Base-by-base conservation (phyloP, 2,888 invertebrate species). In the Slavum lentiscoides region DNA sequence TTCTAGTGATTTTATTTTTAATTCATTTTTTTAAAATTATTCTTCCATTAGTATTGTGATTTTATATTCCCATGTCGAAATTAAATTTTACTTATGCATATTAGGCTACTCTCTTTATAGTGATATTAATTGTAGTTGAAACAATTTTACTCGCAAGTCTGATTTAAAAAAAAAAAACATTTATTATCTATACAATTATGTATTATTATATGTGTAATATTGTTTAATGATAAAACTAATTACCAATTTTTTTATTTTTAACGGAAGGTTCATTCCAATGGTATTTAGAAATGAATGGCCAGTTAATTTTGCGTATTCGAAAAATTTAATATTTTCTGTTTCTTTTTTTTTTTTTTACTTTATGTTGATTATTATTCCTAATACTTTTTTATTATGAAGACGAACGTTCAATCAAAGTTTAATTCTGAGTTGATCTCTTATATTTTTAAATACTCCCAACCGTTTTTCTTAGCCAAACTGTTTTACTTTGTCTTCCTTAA, bases 31-130 rank as follows among this genome's bases (percentile, higher is more conserved):
- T n/a, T n/a, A n/a, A n/a, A 23, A 39, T 7, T 59, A 30, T 74
- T 37, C 55, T 76, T 76, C 68, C 75, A 68, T 68, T 68, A 49
- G 59, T 55, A 59, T 58, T 68, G 67, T 76, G 75, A 49, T 76
- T 68, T 59, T 68, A 76, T 23, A 30, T 49, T 39, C 59, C 43
- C 15, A 67, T 58, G 13, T 58, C 2, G 37, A 64, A 39, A 43
- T 72, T 61, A 61, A 43, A 72, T 67, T 39, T 23, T 43, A 43
- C 21, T 19, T 55, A 6, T 64, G 15, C 30, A 64, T 15, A 5
- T 53, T 30, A 21, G 15, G 39, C 37, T 55, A 58, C 15, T 39
- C 8, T 21, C 13, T 37, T 23, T 11, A 30, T 49, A 49, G 13
- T 19, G 7, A 6, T 19, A 61, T 64, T 55, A 4, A 53, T 68